A percentile compares a stretch with the other conserved stretches of the same genome.
These are phyloP conservation scores for Bicyclus anynana DNA, from an alignment of 1,140 invertebrate genomes.

Conservation along the genomic window DNA sequence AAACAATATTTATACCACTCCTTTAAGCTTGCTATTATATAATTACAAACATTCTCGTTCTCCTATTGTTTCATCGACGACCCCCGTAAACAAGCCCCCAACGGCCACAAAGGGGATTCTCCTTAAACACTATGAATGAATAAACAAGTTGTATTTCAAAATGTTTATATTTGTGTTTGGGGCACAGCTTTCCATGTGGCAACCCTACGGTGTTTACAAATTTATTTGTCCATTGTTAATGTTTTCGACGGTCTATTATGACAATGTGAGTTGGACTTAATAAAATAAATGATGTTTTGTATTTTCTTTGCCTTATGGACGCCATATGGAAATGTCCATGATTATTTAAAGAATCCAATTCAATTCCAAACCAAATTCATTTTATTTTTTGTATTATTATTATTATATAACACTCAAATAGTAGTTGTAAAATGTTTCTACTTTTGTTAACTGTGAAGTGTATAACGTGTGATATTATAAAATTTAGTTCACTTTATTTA, in stretches of 20 bases:
- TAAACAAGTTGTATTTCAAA: conserved; percentile 16
- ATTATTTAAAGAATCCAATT: not conserved
- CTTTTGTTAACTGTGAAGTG: too few relatives aligned
- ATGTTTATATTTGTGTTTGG: conserved; percentile 19
- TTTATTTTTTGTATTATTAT: too few relatives aligned
- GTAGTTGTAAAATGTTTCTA: too few relatives aligned
- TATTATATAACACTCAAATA: too few relatives aligned
- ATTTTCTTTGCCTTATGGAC: not conserved
- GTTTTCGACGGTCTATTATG: conserved; percentile 7
- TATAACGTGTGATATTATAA: too few relatives aligned
- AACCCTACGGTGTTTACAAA: not conserved
- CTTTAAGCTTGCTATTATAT: conserved; percentile 3
- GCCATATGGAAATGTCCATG: not conserved
- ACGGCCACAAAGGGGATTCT: conserved; percentile 1
- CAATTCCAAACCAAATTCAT: too few relatives aligned
- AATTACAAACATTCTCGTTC: conserved; percentile 1
- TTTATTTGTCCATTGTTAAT: conserved; percentile 9
- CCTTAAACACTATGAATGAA: conserved; percentile 13
- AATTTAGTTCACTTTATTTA: too few relatives aligned
- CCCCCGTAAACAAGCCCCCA: conserved; percentile 10
- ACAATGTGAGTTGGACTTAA: not conserved
- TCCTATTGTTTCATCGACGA: conserved; percentile 1
- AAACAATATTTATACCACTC: not conserved
- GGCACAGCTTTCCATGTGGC: conserved; percentile 11
- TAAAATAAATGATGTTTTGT: not conserved